Evolutionary conservation across 2,888 invertebrate species (phyloP).

Genomic region (Herminia tarsipennalis): DNA sequence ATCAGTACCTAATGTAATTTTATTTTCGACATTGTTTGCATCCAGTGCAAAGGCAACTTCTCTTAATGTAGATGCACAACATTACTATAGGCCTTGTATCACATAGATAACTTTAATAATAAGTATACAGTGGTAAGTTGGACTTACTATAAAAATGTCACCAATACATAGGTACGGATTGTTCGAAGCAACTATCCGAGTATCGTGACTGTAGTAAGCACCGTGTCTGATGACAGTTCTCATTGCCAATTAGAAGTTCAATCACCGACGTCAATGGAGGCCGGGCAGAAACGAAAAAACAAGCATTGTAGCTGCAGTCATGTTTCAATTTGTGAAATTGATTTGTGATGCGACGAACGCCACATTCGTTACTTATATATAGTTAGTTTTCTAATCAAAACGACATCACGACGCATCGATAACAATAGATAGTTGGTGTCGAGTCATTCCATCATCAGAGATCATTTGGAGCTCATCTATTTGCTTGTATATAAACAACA

Average conservation of each 20-base stretch:
- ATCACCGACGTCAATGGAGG: slow-evolving; percentile 65
- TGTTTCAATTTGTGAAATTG: slow-evolving; percentile 78
- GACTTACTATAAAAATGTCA: slow-evolving; percentile 30
- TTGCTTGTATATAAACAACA: slow-evolving; percentile 37
- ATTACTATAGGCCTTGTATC: too few relatives aligned
- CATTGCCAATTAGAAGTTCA: slow-evolving; percentile 78
- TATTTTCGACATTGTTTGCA: too few relatives aligned
- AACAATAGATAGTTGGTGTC: slow-evolving; percentile 46
- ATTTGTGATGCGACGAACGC: slow-evolving; percentile 64
- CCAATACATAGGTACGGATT: slow-evolving; percentile 12
- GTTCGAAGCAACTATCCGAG: slow-evolving; percentile 18
- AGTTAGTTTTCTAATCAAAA: slow-evolving; percentile 52
- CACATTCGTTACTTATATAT: slow-evolving; percentile 45
- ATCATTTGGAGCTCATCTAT: slow-evolving; percentile 45
- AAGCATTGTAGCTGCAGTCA: slow-evolving; percentile 56
- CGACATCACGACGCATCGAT: slow-evolving; percentile 54
- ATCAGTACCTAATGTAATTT: too few relatives aligned
- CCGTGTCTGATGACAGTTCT: slow-evolving; percentile 65
- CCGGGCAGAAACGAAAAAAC: slow-evolving; percentile 55
- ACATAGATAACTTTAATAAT: too few relatives aligned
- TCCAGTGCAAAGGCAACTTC: too few relatives aligned
- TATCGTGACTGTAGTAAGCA: slow-evolving; percentile 56
- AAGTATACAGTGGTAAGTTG: too few relatives aligned
- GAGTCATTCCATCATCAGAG: slow-evolving; percentile 46
- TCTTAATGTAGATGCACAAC: too few relatives aligned